Base-by-base conservation (phyloP, 2,888 invertebrate genomes). In the Isoperla grammatica region DNA sequence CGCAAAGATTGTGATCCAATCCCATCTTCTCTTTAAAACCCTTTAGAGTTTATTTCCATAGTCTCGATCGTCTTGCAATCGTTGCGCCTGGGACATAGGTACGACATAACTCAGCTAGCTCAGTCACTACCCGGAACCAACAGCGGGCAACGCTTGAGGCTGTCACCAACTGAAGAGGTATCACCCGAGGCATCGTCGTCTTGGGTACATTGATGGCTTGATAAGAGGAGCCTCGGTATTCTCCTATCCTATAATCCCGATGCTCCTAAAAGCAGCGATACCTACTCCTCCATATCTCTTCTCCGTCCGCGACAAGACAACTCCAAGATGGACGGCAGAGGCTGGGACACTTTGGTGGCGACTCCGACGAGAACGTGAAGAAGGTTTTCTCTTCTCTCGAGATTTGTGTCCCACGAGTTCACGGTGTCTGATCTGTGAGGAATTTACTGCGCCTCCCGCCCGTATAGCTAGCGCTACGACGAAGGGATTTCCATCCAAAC, bases 401-500 rank as follows among this genome's bases (percentile, higher is more conserved):
- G 74, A 74, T 73, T 74, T 73, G 74, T 73, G 72, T 72, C 71
- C 70, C 69, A 65, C 63, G 71, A 71, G 72, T 72, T 72, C 72
- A 72, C 74, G 72, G 72, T 72, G 72, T 71, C 70, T 73, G 73
- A 74, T 73, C 72, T 72, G 69, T 74, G 73, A 73, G 72, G 73
- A 73, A 74, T 74, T 74, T 74, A 73, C 71, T 70, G 71, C 71
- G 68, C 64, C 67, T 54, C 35, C 17, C 69, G 43, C 40, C 55
- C 60, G 56, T 45, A 29, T 55, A 42, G 48, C 59, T 45, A 17
- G 15, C 54, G 46, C 48, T 20, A 45, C 45, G n/a, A 29, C 22
- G 55, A 22, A 55, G 37, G 55, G 59, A 54, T 59, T 59, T 55
- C 55, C 54, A 48, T 59, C 50, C 55, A 55, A 55, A 55, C 59